Percentiles rank a stretch among this genome's conserved stretches.
These are phyloP conservation scores for Campylomormyrus numenius DNA, from an alignment of 2,113 vertebrate species.

Conservation along the genomic window DNA sequence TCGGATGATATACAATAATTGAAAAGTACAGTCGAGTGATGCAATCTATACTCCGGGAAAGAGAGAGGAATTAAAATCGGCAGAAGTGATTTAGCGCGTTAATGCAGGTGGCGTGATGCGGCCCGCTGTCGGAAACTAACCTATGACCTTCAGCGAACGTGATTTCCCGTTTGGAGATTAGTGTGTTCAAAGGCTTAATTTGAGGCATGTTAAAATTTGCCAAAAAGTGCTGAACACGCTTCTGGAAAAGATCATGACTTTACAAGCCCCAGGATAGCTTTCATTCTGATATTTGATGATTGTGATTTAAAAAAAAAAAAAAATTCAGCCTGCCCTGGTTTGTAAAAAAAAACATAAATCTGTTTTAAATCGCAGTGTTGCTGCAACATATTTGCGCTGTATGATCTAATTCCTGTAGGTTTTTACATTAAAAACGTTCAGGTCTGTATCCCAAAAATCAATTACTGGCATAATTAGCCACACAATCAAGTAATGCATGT, in stretches of 20 bases:
- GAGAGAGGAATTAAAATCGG: constrained; percentile 10
- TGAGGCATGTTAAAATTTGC: not conserved
- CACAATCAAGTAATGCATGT: not conserved
- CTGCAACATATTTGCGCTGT: not conserved
- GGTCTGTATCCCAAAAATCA: not conserved
- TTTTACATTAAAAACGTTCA: not conserved
- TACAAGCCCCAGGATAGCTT: not conserved
- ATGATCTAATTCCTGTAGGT: not conserved
- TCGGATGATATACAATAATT: constrained; percentile 15
- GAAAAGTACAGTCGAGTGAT: constrained; percentile 16
- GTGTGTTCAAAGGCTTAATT: constrained; percentile 19
- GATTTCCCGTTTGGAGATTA: not conserved
- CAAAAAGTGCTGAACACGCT: not conserved
- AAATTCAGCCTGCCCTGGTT: not conserved
- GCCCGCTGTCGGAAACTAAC: constrained; percentile 8
- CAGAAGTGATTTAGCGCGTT: constrained; percentile 3
- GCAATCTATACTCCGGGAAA: constrained; percentile 14
- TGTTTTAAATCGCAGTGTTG: not conserved
- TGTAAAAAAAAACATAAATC: not conserved
- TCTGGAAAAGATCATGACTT: constrained; percentile 2
- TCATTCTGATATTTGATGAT: not conserved
- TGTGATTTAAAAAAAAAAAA: not conserved
- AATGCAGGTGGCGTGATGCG: not conserved
- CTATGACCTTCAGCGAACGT: constrained; percentile 9
- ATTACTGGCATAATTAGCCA: not conserved